A percentile compares a stretch with the other conserved stretches of the same genome.
phyloP scores from a whole-genome alignment of 2,888 invertebrate species.

The Chaitophorus viminalis region DNA sequence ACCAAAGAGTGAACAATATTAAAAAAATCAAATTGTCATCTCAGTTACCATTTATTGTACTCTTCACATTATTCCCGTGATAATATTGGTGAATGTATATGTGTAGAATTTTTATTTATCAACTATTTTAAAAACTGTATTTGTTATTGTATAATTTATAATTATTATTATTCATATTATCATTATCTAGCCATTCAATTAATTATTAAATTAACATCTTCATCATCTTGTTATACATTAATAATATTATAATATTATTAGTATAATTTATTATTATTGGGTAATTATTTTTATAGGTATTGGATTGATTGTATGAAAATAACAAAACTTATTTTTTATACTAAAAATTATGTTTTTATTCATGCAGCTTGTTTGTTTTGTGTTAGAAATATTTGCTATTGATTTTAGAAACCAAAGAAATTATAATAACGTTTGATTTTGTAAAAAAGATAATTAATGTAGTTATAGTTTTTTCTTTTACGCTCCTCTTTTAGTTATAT shows the following conservation, averaged over 20 bases:
- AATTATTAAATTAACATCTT: constrained; percentile 31
- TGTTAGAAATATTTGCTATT: constrained; percentile 7
- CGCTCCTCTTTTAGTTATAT: constrained; percentile 16
- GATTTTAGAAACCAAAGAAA: constrained; percentile 54
- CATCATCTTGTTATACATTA: constrained; percentile 25
- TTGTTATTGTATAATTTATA: constrained; percentile 37
- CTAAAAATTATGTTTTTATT: constrained; percentile 35
- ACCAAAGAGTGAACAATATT: constrained; percentile 52
- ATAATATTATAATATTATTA: constrained; percentile 35
- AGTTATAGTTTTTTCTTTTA: background rate
- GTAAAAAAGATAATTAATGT: constrained; percentile 21
- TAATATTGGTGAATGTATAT: constrained; percentile 43
- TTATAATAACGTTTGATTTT: constrained; percentile 30
- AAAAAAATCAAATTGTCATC: constrained; percentile 57
- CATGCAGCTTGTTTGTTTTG: constrained; percentile 38
- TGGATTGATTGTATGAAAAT: constrained; percentile 20
- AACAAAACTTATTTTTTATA: constrained; percentile 53
- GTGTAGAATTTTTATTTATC: constrained; percentile 17
- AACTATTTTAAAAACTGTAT: constrained; percentile 4
- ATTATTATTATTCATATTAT: constrained; percentile 43
- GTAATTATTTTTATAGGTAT: constrained; percentile 46
- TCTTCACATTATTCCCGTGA: constrained; percentile 37
- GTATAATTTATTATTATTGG: too few species aligned
- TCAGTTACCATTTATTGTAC: constrained; percentile 54
- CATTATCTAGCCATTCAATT: constrained; percentile 23